These are phyloP conservation scores for Choreutis nemorana DNA, from an alignment of 2,888 invertebrate genomes.

Conservation along the genomic window DNA sequence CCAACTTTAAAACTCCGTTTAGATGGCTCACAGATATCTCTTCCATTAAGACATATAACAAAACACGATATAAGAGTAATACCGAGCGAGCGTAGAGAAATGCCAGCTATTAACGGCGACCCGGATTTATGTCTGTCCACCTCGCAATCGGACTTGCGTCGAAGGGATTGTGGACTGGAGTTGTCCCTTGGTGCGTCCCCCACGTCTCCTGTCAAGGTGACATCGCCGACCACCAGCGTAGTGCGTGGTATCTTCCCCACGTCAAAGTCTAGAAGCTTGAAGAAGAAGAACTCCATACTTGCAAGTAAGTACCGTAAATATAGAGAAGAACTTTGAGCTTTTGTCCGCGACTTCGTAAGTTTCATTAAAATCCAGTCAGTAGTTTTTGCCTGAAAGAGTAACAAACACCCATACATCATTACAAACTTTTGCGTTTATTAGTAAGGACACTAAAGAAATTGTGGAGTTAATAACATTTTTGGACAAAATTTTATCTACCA, in stretches of 20 bases:
- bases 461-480: too few relatives aligned
- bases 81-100: constrained; percentile 26
- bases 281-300: constrained; percentile 77
- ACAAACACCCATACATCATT: too few relatives aligned
- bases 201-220: constrained; percentile 11
- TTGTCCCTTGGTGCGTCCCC: constrained; percentile 12
- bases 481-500: too few relatives aligned
- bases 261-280: constrained; percentile 68
- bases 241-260: constrained; percentile 66
- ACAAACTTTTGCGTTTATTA: too few relatives aligned
- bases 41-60: constrained; percentile 40
- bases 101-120: constrained; percentile 32
- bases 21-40: constrained; percentile 29
- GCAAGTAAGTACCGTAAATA: constrained; percentile 69
- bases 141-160: constrained; percentile 6
- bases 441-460: too few relatives aligned
- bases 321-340: constrained; percentile 23
- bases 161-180: constrained; percentile 13
- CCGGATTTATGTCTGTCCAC: constrained; percentile 7
- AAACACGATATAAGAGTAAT: constrained; percentile 46
- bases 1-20: constrained; percentile 31
- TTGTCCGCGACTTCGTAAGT: background rate
- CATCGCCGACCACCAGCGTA: constrained; percentile 52
- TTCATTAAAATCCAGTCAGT: too few relatives aligned
- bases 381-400: too few relatives aligned